phyloP scores from a whole-genome alignment of 2,888 invertebrate species.

The Pherbina coryleti region DNA sequence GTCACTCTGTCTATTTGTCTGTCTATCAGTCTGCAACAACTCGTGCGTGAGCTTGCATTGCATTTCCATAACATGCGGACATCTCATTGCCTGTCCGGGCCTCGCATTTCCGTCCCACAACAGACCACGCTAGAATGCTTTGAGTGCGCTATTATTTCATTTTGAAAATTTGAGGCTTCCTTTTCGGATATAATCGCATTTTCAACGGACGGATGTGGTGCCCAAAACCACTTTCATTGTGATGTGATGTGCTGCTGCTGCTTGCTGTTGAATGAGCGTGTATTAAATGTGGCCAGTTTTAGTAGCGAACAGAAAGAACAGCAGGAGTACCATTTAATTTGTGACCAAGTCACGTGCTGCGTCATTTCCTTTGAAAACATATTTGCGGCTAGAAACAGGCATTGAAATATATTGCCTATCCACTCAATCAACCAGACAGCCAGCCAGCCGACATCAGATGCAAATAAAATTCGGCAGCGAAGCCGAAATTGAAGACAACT shows the following conservation, averaged over 20 bases:
- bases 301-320: background rate
- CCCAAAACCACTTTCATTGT: conserved; percentile 19
- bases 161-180: conserved; percentile 47
- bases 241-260: conserved; percentile 3
- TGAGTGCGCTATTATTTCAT: conserved; percentile 34
- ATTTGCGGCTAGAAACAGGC: conserved; percentile 20
- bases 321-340: background rate
- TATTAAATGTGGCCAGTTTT: background rate
- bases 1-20: background rate
- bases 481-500: too few relatives aligned
- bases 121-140: conserved; percentile 11
- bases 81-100: background rate
- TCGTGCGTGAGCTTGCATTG: conserved; percentile 2
- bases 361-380: conserved; percentile 28
- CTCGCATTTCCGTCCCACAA: background rate
- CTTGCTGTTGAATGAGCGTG: conserved; percentile 28
- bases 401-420: too few relatives aligned
- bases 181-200: conserved; percentile 49
- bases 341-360: conserved; percentile 37
- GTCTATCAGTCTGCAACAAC: background rate
- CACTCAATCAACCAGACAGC: too few relatives aligned
- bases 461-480: too few relatives aligned
- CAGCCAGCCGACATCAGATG: too few relatives aligned
- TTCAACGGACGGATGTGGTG: conserved; percentile 43
- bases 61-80: background rate